Conservation (phyloP, 1,140 invertebrate species). For the Zophobas morio region DNA sequence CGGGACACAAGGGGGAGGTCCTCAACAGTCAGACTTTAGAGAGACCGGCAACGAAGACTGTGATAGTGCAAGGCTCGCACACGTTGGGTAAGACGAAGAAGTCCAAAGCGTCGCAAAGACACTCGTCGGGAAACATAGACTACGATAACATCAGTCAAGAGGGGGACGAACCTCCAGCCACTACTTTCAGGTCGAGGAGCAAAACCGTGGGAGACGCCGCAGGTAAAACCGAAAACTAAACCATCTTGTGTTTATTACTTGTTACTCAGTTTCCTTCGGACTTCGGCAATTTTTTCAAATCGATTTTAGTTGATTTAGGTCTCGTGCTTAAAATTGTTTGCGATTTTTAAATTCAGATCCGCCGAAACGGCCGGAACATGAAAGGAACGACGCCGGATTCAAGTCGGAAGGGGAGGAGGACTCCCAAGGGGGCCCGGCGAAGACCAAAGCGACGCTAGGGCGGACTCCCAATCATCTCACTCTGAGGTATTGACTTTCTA, state of each 20-base stretch:
- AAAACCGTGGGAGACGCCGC: slow-evolving; percentile 89
- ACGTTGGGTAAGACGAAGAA: slow-evolving; percentile 82
- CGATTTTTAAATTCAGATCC: slow-evolving; percentile 52
- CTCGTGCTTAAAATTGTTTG: background rate
- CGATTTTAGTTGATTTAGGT: too few species aligned
- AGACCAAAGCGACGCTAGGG: slow-evolving; percentile 82
- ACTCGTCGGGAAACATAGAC: slow-evolving; percentile 91
- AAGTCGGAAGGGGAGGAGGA: slow-evolving; percentile 93
- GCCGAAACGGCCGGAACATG: slow-evolving; percentile 68
- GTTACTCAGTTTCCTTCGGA: too few species aligned
- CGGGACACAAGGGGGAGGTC: slow-evolving; percentile 67
- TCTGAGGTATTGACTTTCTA: slow-evolving; percentile 73
- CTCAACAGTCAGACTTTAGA: slow-evolving; percentile 65
- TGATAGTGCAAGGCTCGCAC: slow-evolving; percentile 77
- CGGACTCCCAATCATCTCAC: slow-evolving; percentile 93
- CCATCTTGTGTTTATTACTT: too few species aligned
- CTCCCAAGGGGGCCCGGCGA: slow-evolving; percentile 76
- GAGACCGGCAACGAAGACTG: slow-evolving; percentile 62
- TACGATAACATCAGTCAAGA: slow-evolving; percentile 82
- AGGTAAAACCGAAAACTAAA: slow-evolving; percentile 70
- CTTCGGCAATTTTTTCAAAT: too few species aligned
- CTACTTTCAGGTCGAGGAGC: slow-evolving; percentile 85
- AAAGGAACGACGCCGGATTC: slow-evolving; percentile 79
- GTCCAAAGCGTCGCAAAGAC: slow-evolving; percentile 83
- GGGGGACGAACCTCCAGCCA: slow-evolving; percentile 69